Base-by-base conservation (phyloP, 2,888 invertebrate genomes). In the Tipula helvola region DNA sequence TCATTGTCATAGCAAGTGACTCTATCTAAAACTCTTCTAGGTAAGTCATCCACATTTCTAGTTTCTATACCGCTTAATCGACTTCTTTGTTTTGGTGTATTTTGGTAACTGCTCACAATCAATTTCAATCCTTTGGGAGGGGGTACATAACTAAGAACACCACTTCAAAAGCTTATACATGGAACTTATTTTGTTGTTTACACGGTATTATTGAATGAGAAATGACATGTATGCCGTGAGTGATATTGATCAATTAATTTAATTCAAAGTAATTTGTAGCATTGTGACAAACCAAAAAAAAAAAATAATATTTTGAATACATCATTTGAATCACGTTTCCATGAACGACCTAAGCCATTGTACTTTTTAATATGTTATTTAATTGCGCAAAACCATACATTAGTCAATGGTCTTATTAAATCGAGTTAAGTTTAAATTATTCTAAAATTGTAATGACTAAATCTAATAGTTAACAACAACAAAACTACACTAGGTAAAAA, bases 321-420 rank as follows among this genome's bases (percentile, higher is more conserved):
- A 71, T 87, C 13, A 86, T 84, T 87, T 83, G 42, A 87, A 86
- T 47, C 57, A 88, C 87, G 85, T 44, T 87, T n/a, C 84, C 42
- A 83, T 83, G 28, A 71, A 71, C 71, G 10, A 71, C 28, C 28
- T 71, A 71, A 71, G 28, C 28, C 28, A 71, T 71, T 71, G 71
- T 71, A 28, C 28, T 71, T 28, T 28, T 28, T 71, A 28, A 28
- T 71, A 28, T 10, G 28, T 71, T 28, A 71, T 8, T 28, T 71
- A 71, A 71, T n/a, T 57, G 5, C 52, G 16, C 5, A 16, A 4
- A 57, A 57, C 0, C 5, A 28, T 71, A 28, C 18, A 71, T 71
- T 71, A 71, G 71, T 71, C 71, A 71, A 1, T 71, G 28, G 28
- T 10, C 28, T 2, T 71, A 71, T 28, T 10, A 71, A 71, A 28